Base-by-base conservation (phyloP, 2,113 vertebrate genomes). In the Melanocharis versteri region DNA sequence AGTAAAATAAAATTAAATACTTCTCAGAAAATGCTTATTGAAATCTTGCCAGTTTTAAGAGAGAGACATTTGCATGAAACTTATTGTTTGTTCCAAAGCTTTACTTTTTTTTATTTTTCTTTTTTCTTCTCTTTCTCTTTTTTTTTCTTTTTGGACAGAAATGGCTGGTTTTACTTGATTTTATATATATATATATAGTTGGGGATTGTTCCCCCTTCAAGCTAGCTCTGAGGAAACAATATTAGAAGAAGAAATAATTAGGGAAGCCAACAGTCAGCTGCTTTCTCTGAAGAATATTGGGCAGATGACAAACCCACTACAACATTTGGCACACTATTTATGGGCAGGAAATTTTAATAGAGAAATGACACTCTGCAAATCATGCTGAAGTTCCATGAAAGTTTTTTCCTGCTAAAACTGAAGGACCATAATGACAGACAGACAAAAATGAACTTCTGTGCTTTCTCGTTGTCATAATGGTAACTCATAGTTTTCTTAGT, bases 261-360 rank as follows among this genome's bases (percentile, higher is more conserved):
- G 42, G 40, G 56, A 90, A 94, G 50, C 76, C 71, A 95, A 90
- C 61, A 94, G 77, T 93, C 83, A 94, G 66, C 68, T 90, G 58
- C 75, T 83, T 89, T 70, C 79, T 87, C 85, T 86, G 93, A 93
- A 83, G 75, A 93, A 69, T 83, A 90, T 37, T 85, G 78, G 75
- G 94, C 82, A 92, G 87, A 85, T 95, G 64, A 96, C 75, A 94
- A 96, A 83, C 24, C 54, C 76, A 78, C 85, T 76, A 78, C 47
- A 96, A 94, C 88, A 93, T 81, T 4, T 94, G 92, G 89, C 64
- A 86, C 35, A n/a, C 50, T 86, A 83, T 90, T 86, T 91, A 87
- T 54, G 78, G 53, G 50, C 54, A 95, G 78, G 33, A 89, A 82
- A 90, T 80, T 95, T 89, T 89, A 64, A 73, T 3, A 10, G 56